These are phyloP conservation scores for Acipenser transmontanus DNA, from an alignment of 2,797 vertebrate species.

Conservation along the genomic window DNA sequence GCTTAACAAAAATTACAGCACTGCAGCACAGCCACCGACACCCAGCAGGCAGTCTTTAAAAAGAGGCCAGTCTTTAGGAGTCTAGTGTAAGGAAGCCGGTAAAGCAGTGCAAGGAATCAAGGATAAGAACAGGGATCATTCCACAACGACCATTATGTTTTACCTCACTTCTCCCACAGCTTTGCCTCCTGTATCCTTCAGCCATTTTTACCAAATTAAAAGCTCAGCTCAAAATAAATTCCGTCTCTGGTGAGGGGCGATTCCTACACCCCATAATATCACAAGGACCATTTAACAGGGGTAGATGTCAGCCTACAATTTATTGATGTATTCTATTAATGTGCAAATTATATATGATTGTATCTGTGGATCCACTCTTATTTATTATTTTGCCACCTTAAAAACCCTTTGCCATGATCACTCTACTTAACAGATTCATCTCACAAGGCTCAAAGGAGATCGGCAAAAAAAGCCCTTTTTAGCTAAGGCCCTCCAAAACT, in stretches of 20 bases:
- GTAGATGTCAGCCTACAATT: too few relatives aligned
- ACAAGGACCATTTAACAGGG: too few relatives aligned
- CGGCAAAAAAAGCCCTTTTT: constrained; percentile 12
- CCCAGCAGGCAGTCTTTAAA: neutral
- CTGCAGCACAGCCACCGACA: neutral
- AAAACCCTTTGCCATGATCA: neutral
- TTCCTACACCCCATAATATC: too few relatives aligned
- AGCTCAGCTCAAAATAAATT: neutral
- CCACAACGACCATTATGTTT: neutral
- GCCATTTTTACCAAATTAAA: neutral
- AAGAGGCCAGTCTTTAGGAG: neutral
- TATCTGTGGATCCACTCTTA: too few relatives aligned
- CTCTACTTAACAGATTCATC: neutral
- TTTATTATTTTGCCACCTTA: too few relatives aligned
- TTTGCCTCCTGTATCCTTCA: neutral
- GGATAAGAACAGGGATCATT: neutral
- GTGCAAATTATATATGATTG: too few relatives aligned
- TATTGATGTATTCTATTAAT: too few relatives aligned
- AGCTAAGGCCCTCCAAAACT: constrained; percentile 27
- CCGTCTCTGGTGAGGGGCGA: too few relatives aligned
- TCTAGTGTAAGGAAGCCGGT: neutral
- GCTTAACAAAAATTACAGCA: constrained; percentile 1
- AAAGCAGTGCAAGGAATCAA: neutral
- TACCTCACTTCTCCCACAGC: neutral
- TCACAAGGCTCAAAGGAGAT: neutral